These are phyloP conservation scores for Globodera rostochiensis DNA, from an alignment of 1,140 invertebrate genomes.

Conservation along the genomic window DNA sequence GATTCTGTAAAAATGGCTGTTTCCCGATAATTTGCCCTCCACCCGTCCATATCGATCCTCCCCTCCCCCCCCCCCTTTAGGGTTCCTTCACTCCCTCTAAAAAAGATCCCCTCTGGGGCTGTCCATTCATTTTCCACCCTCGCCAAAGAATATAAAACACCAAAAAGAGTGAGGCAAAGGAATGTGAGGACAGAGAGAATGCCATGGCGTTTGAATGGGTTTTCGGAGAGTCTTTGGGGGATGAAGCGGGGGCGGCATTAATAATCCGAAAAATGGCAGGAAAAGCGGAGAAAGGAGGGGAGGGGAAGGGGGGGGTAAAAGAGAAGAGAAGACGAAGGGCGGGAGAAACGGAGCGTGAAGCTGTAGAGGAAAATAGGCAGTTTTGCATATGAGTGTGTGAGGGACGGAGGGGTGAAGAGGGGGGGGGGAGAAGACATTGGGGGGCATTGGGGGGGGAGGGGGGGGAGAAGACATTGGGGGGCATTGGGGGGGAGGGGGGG, in stretches of 20 bases:
- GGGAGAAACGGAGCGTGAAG: no score
- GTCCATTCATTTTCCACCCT: constrained; percentile 9
- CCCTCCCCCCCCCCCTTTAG: no score
- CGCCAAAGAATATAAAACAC: constrained; percentile 1
- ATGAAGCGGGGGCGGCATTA: constrained; percentile 7
- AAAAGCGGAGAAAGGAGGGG: not conserved
- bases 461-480: not conserved
- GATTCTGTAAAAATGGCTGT: not conserved
- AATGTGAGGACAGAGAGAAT: not conserved
- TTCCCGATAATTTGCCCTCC: not conserved
- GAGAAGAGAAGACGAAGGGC: no score
- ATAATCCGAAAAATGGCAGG: constrained; percentile 1
- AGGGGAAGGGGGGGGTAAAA: not conserved
- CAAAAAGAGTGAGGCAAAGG: not conserved
- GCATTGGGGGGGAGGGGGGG: constrained; percentile 1
- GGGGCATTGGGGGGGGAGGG: not conserved
- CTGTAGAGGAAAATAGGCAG: no score
- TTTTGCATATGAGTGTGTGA: not conserved
- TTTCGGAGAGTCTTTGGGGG: constrained; percentile 2
- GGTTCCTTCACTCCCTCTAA: not conserved
- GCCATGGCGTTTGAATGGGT: constrained; percentile 1
- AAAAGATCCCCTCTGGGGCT: not conserved
- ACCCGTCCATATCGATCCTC: not conserved
- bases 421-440: not conserved
- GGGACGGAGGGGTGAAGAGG: not conserved